These are phyloP conservation scores for Cryptomyrus ogoouensis DNA, from an alignment of 2,113 vertebrate genomes.

Conservation along the genomic window DNA sequence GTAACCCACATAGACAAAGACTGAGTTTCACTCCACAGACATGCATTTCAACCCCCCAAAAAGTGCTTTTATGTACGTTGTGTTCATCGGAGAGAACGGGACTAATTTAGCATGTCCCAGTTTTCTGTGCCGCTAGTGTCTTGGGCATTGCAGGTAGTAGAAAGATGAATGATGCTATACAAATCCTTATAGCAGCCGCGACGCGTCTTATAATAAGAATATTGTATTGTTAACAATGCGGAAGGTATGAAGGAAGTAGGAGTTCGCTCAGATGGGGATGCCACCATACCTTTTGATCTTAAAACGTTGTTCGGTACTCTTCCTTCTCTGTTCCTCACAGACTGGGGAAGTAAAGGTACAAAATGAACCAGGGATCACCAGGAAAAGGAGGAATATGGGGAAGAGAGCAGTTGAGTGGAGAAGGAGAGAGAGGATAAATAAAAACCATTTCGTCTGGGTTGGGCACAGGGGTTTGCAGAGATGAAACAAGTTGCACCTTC, in stretches of 20 bases:
- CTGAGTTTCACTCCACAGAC: neutral
- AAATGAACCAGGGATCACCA: neutral
- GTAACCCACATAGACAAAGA: neutral
- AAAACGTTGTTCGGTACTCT: neutral
- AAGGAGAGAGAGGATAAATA: neutral
- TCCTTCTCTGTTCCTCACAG: neutral
- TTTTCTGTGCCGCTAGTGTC: neutral
- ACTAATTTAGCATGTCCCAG: neutral
- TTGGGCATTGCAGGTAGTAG: neutral
- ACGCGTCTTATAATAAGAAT: neutral
- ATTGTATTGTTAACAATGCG: neutral
- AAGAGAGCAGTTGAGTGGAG: neutral
- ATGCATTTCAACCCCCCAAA: neutral
- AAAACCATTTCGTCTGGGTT: neutral
- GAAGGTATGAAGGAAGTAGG: neutral
- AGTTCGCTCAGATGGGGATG: neutral
- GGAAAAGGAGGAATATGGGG: neutral
- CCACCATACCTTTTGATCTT: conserved; percentile 4
- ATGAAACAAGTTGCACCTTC: neutral
- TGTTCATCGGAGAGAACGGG: neutral
- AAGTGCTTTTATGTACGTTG: neutral
- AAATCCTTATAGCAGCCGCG: no score
- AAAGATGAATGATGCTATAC: neutral
- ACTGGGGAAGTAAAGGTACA: neutral
- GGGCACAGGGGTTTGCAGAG: neutral